Base-by-base conservation (phyloP, 2,113 vertebrate genomes). In the Corythaixoides concolor region DNA sequence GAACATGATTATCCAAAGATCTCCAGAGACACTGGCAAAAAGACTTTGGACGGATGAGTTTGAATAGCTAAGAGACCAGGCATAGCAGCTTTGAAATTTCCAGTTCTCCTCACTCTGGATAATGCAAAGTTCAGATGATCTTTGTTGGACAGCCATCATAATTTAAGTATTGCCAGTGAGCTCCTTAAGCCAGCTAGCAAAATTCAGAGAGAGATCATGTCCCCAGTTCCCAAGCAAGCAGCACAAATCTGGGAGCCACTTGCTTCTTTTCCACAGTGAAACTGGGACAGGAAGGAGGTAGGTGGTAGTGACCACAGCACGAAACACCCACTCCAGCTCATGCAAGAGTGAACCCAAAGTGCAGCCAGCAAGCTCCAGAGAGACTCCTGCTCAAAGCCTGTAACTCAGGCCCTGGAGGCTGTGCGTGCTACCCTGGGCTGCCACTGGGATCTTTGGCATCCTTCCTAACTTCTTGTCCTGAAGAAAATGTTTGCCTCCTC, bases 41-140 rank as follows among this genome's bases (percentile, higher is more conserved):
- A 93, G 64, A 69, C 66, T 96, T 89, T 27, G 62, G 60, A 76
- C 76, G 89, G 91, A 82, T 69, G 75, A 83, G 37, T 93, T 63
- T 86, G 82, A 83, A 74, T 67, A 94, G 90, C 63, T 88, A n/a
- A 88, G 85, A 79, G 62, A 90, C 28, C 49, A 85, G 20, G 50
- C 62, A 66, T 3, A 89, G 62, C n/a, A 70, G 82, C 75, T 96
- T 84, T 92, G 90, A 94, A 95, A 72, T 88, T 93, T 67, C 75
- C 75, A 67, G 32, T 63, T 80, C 63, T 85, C 77, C 66, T 84
- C 28, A 24, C 55, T 70, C 23, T 8, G 55, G 63, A 37, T 77
- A 92, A 90, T 18, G 27, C 27, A 52, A 89, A 88, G 45, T 75
- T 91, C 43, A 89, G 76, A 52, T 1, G 2, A 60, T n/a, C n/a